A percentile compares a stretch with the other conserved stretches of the same genome.
These are phyloP conservation scores for Entomobrya multifasciata DNA, from an alignment of 2,888 invertebrate genomes.

Conservation along the genomic window DNA sequence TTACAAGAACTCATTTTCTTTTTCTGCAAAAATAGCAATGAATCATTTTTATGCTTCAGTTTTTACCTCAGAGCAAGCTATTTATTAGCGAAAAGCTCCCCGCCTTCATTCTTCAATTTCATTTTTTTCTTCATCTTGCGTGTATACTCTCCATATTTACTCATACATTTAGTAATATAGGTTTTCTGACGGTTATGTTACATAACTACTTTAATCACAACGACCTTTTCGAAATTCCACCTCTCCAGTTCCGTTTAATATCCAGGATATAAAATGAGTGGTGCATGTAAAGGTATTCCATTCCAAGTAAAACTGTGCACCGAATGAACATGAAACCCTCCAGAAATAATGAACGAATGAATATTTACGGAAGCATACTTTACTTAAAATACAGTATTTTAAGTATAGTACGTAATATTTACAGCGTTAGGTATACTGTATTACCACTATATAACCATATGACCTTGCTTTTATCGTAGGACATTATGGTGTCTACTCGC, in stretches of 20 bases:
- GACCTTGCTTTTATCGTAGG: constrained; percentile 4
- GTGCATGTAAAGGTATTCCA: background rate
- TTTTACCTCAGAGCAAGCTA: no score
- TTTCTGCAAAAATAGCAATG: no score
- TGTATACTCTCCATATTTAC: background rate
- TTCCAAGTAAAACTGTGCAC: background rate
- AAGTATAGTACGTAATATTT: background rate
- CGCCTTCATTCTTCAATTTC: background rate
- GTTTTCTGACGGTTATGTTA: background rate
- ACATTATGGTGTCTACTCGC: no score
- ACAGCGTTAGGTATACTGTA: no score
- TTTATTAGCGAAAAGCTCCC: background rate
- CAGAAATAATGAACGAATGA: constrained; percentile 24
- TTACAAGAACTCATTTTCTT: no score
- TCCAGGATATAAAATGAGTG: background rate
- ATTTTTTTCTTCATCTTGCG: background rate
- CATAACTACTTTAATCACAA: constrained; percentile 29
- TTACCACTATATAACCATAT: background rate
- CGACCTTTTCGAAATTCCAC: constrained; percentile 27
- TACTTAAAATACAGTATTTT: background rate
- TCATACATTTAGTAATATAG: background rate
- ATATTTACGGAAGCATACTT: constrained; percentile 3
- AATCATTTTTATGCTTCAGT: no score
- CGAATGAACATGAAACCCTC: background rate
- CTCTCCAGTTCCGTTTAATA: constrained; percentile 5